phyloP scores from a whole-genome alignment of 2,113 vertebrate genomes.

The Gadus macrocephalus region DNA sequence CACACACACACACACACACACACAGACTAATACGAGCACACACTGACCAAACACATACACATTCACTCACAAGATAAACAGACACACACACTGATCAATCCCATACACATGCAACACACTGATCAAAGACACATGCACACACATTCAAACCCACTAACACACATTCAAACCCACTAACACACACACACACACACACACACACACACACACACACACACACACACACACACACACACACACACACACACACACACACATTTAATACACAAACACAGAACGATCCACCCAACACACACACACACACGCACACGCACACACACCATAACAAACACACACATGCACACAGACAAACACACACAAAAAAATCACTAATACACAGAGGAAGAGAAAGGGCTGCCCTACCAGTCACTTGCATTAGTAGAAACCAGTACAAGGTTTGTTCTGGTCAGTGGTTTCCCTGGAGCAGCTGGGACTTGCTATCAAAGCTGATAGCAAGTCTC shows the following conservation, averaged over 20 bases:
- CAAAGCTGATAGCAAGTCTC: neutral
- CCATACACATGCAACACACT: conserved; percentile 12
- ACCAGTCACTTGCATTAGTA: conserved; percentile 53
- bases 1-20: too few species aligned
- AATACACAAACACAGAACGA: neutral
- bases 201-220: neutral
- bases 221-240: neutral
- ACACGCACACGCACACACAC: conserved; percentile 13
- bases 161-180: neutral
- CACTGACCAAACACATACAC: neutral
- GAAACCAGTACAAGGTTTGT: conserved; percentile 46
- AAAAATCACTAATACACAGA: too few species aligned
- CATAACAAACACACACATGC: neutral
- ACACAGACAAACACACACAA: neutral
- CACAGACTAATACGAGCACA: too few species aligned
- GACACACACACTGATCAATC: neutral
- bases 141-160: neutral
- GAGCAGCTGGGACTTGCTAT: conserved; percentile 18
- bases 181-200: conserved; percentile 5
- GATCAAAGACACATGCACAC: too few species aligned
- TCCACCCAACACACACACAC: conserved; percentile 5
- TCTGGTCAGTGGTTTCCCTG: conserved; percentile 41
- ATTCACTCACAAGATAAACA: conserved; percentile 3
- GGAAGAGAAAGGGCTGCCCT: conserved; percentile 73
- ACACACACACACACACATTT: neutral